These are phyloP conservation scores for Scaeva pyrastri DNA, from an alignment of 2,888 invertebrate species.

Conservation along the genomic window DNA sequence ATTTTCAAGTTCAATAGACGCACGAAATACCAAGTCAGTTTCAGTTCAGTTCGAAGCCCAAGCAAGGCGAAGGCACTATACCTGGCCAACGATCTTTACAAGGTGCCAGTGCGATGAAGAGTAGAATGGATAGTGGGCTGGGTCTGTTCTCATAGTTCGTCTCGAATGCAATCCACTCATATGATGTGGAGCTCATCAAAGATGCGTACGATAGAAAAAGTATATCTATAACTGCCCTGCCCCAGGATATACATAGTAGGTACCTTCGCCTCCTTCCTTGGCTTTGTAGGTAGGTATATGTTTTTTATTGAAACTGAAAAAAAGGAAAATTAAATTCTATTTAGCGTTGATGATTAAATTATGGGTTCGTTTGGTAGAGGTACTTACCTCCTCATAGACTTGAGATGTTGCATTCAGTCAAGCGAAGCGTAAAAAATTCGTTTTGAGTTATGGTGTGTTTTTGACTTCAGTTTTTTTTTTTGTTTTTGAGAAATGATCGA, in stretches of 20 bases:
- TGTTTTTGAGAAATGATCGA: not conserved
- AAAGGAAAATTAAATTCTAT: conserved; percentile 58
- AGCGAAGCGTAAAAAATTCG: conserved; percentile 61
- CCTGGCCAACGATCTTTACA: conserved; percentile 2
- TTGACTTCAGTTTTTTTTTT: not conserved
- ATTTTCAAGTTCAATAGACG: conserved; percentile 74
- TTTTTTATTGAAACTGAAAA: conserved; percentile 6
- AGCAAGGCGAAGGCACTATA: not conserved
- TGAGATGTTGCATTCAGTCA: conserved; percentile 42
- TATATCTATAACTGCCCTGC: conserved; percentile 53
- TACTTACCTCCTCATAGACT: not conserved
- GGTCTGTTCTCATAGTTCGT: not conserved
- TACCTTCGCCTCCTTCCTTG: not conserved
- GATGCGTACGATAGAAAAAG: conserved; percentile 55
- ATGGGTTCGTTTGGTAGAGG: conserved; percentile 60
- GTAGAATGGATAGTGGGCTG: conserved; percentile 46
- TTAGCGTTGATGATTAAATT: conserved; percentile 78
- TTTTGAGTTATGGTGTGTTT: conserved; percentile 38
- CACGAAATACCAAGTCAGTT: not conserved
- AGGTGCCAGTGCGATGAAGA: conserved; percentile 39
- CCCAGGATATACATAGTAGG: conserved; percentile 29
- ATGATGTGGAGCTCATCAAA: conserved; percentile 56
- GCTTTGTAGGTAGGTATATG: not conserved
- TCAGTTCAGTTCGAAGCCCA: not conserved
- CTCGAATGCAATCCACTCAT: conserved; percentile 30